Percentiles rank a stretch among this genome's conserved stretches.
phyloP scores from a whole-genome alignment of 2,888 invertebrate species.

The Cephus spinipes region DNA sequence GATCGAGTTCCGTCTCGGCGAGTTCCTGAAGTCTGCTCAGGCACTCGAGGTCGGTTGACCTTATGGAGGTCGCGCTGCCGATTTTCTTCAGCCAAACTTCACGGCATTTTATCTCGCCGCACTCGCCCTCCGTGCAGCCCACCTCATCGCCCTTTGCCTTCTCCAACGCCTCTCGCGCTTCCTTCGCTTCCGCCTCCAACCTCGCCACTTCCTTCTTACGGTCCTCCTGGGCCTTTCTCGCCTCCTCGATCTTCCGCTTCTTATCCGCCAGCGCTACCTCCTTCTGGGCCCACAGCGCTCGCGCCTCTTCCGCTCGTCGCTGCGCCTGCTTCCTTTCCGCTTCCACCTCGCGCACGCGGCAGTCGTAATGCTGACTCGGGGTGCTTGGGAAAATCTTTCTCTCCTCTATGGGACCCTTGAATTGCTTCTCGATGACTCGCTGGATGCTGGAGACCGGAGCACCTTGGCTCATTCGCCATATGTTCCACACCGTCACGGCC shows the following conservation, averaged over 20 bases:
- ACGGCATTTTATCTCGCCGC: constrained; percentile 41
- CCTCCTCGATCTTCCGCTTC: constrained; percentile 43
- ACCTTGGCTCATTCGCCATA: constrained; percentile 64
- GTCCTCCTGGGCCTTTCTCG: constrained; percentile 42
- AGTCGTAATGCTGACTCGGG: constrained; percentile 53
- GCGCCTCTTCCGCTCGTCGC: constrained; percentile 47
- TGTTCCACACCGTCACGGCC: constrained; percentile 74
- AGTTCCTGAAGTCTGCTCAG: constrained; percentile 69
- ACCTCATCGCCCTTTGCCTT: constrained; percentile 26
- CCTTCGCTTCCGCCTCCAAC: constrained; percentile 39
- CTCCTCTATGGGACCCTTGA: constrained; percentile 21
- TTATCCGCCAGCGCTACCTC: constrained; percentile 36
- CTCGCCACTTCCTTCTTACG: constrained; percentile 37
- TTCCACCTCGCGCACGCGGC: constrained; percentile 51
- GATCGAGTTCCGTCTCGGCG: constrained; percentile 70
- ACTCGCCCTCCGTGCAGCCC: constrained; percentile 35
- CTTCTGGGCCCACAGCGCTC: constrained; percentile 42
- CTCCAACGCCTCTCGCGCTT: constrained; percentile 31
- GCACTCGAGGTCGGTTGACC: constrained; percentile 61
- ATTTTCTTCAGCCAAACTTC: constrained; percentile 33
- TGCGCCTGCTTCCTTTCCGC: constrained; percentile 51
- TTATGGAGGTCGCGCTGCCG: constrained; percentile 48
- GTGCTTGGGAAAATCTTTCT: constrained; percentile 22
- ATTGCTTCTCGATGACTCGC: constrained; percentile 45
- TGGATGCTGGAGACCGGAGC: constrained; percentile 31